A percentile compares a stretch with the other conserved stretches of the same genome.
These are phyloP conservation scores for Lissocephala sabroskyi DNA, from an alignment of 2,888 invertebrate species.

Conservation along the genomic window DNA sequence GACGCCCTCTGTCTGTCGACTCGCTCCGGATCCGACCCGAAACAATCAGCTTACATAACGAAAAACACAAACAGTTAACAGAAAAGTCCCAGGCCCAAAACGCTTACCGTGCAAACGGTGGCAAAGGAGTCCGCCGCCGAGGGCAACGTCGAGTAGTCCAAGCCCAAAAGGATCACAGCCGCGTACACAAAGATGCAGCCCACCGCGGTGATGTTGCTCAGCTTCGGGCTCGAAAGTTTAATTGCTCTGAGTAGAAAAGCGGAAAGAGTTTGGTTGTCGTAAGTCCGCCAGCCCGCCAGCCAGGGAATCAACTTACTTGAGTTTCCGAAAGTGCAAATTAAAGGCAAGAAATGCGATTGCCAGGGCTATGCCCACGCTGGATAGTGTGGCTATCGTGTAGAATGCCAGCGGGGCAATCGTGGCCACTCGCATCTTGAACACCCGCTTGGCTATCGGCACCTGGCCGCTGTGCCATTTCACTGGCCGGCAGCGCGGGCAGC, in stretches of 20 bases:
- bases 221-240: slow-evolving; percentile 91
- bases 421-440: slow-evolving; percentile 82
- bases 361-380: slow-evolving; percentile 82
- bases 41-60: slow-evolving; percentile 42
- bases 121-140: slow-evolving; percentile 81
- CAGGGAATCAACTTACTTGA: slow-evolving; percentile 84
- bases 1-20: neutral
- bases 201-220: slow-evolving; percentile 92
- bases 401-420: slow-evolving; percentile 85
- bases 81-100: neutral
- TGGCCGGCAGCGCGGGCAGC: slow-evolving; percentile 80
- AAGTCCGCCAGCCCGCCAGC: neutral
- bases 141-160: slow-evolving; percentile 86
- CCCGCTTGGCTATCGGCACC: slow-evolving; percentile 84
- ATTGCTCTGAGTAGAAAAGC: slow-evolving; percentile 80
- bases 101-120: slow-evolving; percentile 88
- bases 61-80: slow-evolving; percentile 57
- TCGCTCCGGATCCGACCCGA: neutral
- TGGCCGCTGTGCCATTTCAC: slow-evolving; percentile 84
- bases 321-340: slow-evolving; percentile 86
- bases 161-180: slow-evolving; percentile 87
- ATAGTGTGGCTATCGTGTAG: slow-evolving; percentile 80
- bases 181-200: slow-evolving; percentile 93
- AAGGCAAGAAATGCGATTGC: slow-evolving; percentile 85
- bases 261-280: no score